Conservation (phyloP, 1,140 invertebrate genomes). For the Uloborus diversus region DNA sequence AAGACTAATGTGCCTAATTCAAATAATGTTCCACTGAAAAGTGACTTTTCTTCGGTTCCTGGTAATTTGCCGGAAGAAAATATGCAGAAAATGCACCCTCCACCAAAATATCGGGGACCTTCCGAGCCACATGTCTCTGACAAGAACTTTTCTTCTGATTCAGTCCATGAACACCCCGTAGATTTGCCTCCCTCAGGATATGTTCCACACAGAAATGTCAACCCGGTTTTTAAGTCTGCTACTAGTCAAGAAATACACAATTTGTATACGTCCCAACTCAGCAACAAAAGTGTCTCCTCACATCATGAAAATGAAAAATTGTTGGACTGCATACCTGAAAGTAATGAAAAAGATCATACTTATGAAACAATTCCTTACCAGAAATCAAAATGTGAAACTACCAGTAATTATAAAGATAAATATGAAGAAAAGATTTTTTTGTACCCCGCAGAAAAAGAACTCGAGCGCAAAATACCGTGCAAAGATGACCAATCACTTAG, state of each 20-base stretch:
- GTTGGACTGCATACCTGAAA: neutral
- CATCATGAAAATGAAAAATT: constrained; percentile 24
- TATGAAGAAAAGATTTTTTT: constrained; percentile 20
- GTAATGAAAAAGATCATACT: constrained; percentile 32
- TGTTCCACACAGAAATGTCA: constrained; percentile 19
- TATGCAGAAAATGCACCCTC: neutral
- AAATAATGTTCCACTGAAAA: neutral
- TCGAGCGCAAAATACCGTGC: constrained; percentile 27
- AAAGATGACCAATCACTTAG: constrained; percentile 16
- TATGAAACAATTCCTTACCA: constrained; percentile 52
- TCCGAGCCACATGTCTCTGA: neutral
- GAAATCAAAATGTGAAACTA: neutral
- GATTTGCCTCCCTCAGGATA: constrained; percentile 30
- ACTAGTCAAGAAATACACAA: constrained; percentile 54
- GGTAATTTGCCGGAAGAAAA: neutral
- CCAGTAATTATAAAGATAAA: neutral
- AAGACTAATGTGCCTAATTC: neutral
- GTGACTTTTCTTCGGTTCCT: neutral
- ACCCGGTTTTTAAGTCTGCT: constrained; percentile 44
- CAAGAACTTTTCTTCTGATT: neutral
- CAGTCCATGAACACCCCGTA: constrained; percentile 35
- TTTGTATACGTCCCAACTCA: constrained; percentile 43
- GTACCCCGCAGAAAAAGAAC: constrained; percentile 43
- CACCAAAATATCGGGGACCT: neutral
- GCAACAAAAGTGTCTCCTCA: constrained; percentile 18